Evolutionary conservation across 2,888 invertebrate species (phyloP).

Genomic region (Arenicola marina): DNA sequence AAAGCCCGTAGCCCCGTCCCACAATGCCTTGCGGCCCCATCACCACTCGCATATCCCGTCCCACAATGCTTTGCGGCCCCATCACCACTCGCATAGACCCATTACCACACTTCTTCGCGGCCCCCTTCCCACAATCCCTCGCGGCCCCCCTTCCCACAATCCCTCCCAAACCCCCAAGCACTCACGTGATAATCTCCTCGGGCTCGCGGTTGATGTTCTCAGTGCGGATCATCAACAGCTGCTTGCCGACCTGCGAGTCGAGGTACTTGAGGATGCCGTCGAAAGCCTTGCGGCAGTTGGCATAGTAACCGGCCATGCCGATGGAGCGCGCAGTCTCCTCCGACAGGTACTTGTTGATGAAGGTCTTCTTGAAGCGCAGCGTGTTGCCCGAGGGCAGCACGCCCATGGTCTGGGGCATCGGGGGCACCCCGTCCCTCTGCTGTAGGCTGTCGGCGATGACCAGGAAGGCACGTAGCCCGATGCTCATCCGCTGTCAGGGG

Average conservation of each 20-base stretch:
- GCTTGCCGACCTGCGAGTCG: slow-evolving; percentile 95
- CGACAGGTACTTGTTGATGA: slow-evolving; percentile 80
- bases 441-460: slow-evolving; percentile 98
- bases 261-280: slow-evolving; percentile 92
- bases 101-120: not conserved
- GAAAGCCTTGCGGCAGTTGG: slow-evolving; percentile 91
- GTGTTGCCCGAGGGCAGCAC: slow-evolving; percentile 95
- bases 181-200: slow-evolving; percentile 62
- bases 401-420: slow-evolving; percentile 96
- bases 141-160: not conserved
- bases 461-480: slow-evolving; percentile 94
- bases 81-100: too few relatives aligned
- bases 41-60: too few relatives aligned
- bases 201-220: slow-evolving; percentile 88
- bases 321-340: slow-evolving; percentile 95
- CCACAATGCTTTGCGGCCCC: too few relatives aligned
- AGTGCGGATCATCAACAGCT: slow-evolving; percentile 93
- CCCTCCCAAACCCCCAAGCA: not conserved
- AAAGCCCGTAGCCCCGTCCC: too few relatives aligned
- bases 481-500: slow-evolving; percentile 85
- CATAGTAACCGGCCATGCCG: slow-evolving; percentile 96
- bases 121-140: not conserved
- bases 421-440: slow-evolving; percentile 98
- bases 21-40: too few relatives aligned
- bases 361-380: slow-evolving; percentile 90